These are phyloP conservation scores for Phodopus roborovskii DNA, from an alignment of 2,113 vertebrate genomes.

Conservation along the genomic window DNA sequence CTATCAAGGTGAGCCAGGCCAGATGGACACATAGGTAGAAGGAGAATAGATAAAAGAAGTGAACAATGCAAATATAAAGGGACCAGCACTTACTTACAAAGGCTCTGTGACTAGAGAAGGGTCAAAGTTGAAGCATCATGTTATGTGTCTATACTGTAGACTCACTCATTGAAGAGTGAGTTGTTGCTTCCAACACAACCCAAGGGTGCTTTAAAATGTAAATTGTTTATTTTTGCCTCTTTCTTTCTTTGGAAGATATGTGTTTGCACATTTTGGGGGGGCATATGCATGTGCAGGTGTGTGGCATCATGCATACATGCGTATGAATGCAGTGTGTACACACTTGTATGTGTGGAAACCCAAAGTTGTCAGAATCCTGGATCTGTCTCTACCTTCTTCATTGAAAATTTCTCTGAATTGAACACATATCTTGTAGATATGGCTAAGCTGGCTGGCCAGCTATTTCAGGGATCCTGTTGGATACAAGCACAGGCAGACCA, in stretches of 20 bases:
- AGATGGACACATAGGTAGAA: neutral
- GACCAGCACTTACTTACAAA: neutral
- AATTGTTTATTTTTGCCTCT: too few species aligned
- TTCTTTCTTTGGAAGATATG: neutral
- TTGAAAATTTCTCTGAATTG: neutral
- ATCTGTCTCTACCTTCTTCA: neutral
- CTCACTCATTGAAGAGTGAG: neutral
- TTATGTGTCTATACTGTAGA: neutral
- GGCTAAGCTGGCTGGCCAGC: neutral
- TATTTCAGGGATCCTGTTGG: neutral
- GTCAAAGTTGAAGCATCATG: neutral
- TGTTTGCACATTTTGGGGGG: neutral
- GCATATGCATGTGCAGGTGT: too few species aligned
- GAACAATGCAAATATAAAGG: neutral
- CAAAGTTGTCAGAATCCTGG: neutral
- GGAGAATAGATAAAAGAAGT: neutral
- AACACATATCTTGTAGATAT: too few species aligned
- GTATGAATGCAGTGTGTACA: neutral
- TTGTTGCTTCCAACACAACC: neutral
- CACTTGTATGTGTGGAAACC: accelerated
- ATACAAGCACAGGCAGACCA: neutral
- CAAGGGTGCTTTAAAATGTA: neutral
- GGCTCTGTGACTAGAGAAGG: neutral
- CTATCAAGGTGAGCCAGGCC: neutral
- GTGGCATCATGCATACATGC: neutral